Evolutionary conservation across 2,113 vertebrate species (phyloP), one percentile per base, ranked within the genome.

Genomic region (Bubo bubo): DNA sequence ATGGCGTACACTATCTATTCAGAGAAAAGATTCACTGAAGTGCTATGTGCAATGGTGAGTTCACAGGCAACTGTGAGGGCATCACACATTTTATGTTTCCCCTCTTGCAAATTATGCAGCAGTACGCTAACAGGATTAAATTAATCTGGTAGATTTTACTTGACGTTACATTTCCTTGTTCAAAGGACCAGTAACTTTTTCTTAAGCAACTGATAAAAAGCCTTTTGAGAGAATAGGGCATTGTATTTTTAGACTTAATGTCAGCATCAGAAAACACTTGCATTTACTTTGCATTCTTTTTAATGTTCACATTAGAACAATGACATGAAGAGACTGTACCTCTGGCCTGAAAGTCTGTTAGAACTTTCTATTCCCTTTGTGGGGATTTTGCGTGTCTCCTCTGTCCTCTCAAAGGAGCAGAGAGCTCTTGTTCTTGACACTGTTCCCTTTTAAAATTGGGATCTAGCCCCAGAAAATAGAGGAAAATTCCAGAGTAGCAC

Each of bases 211-310:
- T 80, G 75, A 73, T 94, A 72, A 79, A 64, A 86, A 90, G 53
- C 19, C 34, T 75, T 91, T 64, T 56, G 66, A 85, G 49, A 95
- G 62, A 90, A 82, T 6, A 73, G 53, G 35, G 14, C 49, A 30
- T 75, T 88, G 59, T 82, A 41, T 93, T 95, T 96, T 96, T 88
- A 88, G 77, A 35, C 84, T 60, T 85, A 19, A 66, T 74, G 67
- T 79, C 71, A 55, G 83, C 72, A 55, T 74, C 41, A 80, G 86
- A 80, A 95, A 93, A 93, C 49, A 71, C 59, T 45, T 77, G 71
- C 24, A 26, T 88, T 95, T 88, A 81, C 32, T 85, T 94, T 66
- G 81, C 62, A 35, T 86, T 90, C 68, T 79, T 93, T 87, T 88
- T 83, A 41, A 80, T 14, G 41, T 73, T 88, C 26, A 28, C 24